Evolutionary conservation across 1,140 invertebrate species (phyloP).

Genomic region (Euura lappo): DNA sequence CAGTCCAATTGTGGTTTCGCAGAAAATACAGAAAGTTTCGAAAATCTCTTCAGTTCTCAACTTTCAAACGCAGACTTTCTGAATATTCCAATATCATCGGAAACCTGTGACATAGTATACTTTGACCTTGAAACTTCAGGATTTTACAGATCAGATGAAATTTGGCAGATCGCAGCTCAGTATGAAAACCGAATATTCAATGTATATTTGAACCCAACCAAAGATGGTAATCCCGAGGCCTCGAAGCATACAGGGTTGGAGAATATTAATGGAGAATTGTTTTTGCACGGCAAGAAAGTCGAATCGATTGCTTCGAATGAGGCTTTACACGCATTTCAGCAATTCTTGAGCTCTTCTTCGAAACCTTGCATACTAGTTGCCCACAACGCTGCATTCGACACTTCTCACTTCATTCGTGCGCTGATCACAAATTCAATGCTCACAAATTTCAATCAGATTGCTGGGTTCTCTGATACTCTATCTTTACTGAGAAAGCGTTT

Average conservation of each 20-base stretch:
- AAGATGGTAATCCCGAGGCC: constrained; percentile 24
- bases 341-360: constrained; percentile 17
- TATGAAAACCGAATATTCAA: constrained; percentile 16
- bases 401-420: constrained; percentile 18
- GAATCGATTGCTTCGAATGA: constrained; percentile 15
- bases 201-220: constrained; percentile 22
- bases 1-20: constrained; percentile 18
- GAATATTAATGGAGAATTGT: constrained; percentile 15
- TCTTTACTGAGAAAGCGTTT: constrained; percentile 17
- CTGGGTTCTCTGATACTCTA: constrained; percentile 21
- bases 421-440: constrained; percentile 17
- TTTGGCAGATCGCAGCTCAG: constrained; percentile 29
- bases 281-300: constrained; percentile 11
- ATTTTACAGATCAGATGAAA: constrained; percentile 16
- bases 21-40: not conserved
- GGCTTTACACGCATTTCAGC: constrained; percentile 16
- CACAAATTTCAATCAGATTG: constrained; percentile 10
- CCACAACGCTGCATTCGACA: constrained; percentile 26
- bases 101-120: constrained; percentile 19
- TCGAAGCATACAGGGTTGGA: constrained; percentile 18
- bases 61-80: not conserved
- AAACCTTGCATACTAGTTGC: constrained; percentile 19
- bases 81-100: not conserved
- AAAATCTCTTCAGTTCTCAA: not conserved
- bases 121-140: constrained; percentile 33